Evolutionary conservation across 2,113 vertebrate genomes (phyloP), one percentile per base, ranked within the genome.

Genomic region (Leptobrachium leishanense): DNA sequence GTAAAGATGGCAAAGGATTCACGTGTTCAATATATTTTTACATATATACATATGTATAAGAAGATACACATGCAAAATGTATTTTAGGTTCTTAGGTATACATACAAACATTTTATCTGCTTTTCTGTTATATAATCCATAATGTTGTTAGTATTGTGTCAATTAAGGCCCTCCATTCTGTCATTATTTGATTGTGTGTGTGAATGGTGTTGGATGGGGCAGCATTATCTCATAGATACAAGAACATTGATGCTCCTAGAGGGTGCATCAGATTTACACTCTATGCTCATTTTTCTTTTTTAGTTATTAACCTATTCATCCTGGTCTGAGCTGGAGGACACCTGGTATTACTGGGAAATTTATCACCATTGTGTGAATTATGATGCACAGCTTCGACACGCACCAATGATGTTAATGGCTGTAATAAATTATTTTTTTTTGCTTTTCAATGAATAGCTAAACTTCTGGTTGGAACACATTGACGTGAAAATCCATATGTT

Each of bases 1-100:
- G 68, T 76, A 55, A 76, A 76, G 67, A 68, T 67, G 46, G 40
- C 74, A 76, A 55, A 40, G 40, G 55, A 68, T 46, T 68, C 42
- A 57, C 57, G 75, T 43, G 62, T 65, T 42, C n/a, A 10, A n/a
- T 5, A 65, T n/a, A 63, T 64, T 63, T 78, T 64, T 78, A 44
- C 68, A 71, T 65, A 72, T 6, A 64, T 71, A 40, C 65, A 68
- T 64, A 57, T 53, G 55, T 57, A 71, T 54, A 10, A 31, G 4
- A 10, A 31, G 6, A 13, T 72, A 13, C 31, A 64, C 59, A 39
- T 44, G 59, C 43, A 64, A 50, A 62, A 20, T 63, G 68, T 13
- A 39, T 46, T 41, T 44, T 63, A 13, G 54, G 67, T 9, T 65
- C 15, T 59, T 59, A 44, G 68, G 10, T 41, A 77, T 69, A 66